Conservation (phyloP, 2,113 vertebrate species). For the Macaca fascicularis region DNA sequence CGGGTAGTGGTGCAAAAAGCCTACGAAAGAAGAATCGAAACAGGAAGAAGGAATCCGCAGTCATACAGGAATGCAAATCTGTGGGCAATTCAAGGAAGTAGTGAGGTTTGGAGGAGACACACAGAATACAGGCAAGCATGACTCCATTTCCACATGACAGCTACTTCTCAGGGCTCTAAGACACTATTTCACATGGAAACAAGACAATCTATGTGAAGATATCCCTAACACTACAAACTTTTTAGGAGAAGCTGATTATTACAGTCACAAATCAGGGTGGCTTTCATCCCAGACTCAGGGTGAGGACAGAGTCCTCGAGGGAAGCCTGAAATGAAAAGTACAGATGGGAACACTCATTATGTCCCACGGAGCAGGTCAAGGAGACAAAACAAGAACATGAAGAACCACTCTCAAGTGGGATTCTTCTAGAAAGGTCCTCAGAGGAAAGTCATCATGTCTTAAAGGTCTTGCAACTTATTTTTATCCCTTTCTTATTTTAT, state of each 20-base stretch:
- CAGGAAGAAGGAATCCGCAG: neutral
- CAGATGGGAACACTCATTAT: neutral
- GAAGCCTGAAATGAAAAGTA: neutral
- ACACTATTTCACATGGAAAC: neutral
- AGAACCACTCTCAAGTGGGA: neutral
- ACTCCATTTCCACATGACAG: neutral
- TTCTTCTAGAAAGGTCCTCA: neutral
- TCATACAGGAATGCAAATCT: neutral
- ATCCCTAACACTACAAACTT: neutral
- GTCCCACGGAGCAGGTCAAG: neutral
- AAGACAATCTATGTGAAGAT: neutral
- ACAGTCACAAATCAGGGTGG: neutral
- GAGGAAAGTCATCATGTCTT: neutral
- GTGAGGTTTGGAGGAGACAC: neutral
- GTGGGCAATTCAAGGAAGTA: neutral
- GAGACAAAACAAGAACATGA: neutral
- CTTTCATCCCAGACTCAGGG: neutral
- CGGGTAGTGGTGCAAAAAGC: neutral
- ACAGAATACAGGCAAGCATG: neutral
- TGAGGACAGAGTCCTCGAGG: neutral
- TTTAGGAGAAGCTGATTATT: neutral
- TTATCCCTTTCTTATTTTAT: neutral
- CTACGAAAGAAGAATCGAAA: slow-evolving; percentile 52
- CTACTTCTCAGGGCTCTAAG: neutral
- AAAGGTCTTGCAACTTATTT: neutral